phyloP scores from a whole-genome alignment of 1,140 invertebrate species.

The Tetragonula clypearis region DNA sequence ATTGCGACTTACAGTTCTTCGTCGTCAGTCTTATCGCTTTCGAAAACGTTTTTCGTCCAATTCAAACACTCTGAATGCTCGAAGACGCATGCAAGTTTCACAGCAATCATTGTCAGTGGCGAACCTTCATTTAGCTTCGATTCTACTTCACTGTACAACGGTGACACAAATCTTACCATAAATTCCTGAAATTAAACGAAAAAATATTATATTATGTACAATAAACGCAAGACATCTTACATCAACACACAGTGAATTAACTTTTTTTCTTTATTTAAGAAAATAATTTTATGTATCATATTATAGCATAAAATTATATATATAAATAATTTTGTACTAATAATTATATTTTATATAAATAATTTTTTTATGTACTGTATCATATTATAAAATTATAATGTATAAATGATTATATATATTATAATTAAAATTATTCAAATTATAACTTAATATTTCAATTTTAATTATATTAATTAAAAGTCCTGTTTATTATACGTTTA shows the following conservation, averaged over 20 bases:
- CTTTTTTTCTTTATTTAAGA: no score
- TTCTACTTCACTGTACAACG: constrained; percentile 66
- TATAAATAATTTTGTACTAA: no score
- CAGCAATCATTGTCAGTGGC: constrained; percentile 78
- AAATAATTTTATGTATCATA: no score
- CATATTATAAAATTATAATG: no score
- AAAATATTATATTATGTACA: not conserved
- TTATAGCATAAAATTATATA: no score
- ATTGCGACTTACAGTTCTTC: constrained; percentile 40
- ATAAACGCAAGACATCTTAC: not conserved
- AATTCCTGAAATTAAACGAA: constrained; percentile 68
- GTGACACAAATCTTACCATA: constrained; percentile 70
- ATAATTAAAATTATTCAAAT: not conserved
- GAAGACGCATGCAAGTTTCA: constrained; percentile 73
- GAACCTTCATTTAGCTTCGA: constrained; percentile 74
- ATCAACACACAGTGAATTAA: no score
- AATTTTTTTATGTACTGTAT: no score
- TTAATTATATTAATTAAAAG: no score
- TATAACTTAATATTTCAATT: no score
- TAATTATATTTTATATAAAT: no score
- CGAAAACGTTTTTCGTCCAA: constrained; percentile 64
- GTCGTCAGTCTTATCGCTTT: constrained; percentile 8
- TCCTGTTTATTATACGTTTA: no score
- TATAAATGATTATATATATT: no score
- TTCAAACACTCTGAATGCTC: constrained; percentile 67